Evolutionary conservation across 2,888 invertebrate genomes (phyloP), one percentile per base, ranked within the genome.

Genomic region (Plutella xylostella): DNA sequence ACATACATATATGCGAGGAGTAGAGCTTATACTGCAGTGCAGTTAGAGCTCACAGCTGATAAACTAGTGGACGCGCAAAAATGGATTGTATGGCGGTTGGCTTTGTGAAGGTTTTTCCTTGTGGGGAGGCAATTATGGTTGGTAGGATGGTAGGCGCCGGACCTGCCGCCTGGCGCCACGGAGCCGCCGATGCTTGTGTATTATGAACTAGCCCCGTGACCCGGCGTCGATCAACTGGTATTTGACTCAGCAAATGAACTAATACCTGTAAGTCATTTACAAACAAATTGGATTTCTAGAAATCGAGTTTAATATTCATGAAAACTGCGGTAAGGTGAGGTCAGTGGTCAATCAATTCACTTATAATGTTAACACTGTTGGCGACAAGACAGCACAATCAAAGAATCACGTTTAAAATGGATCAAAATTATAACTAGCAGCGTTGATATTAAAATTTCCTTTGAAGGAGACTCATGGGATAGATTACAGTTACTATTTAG

Each of bases 171-270:
- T 72, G 71, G 72, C 74, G 68, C 72, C 68, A 61, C 79, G 82
- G 82, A 82, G 82, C 82, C 82, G 77, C 67, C 77, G 66, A 62
- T 78, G 80, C 78, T 82, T 77, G 77, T 78, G 78, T 79, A 78
- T 79, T 80, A 79, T 80, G 78, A 71, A 79, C 80, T 79, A 80
- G 79, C 73, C 76, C 63, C 70, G 74, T 76, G 78, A 82, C 80
- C 80, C 66, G 79, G 66, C 78, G 72, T 72, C 74, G 77, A 78
- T 78, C 79, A 77, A 77, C 75, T 75, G 65, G 68, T 72, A 75
- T 76, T 79, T 76, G 72, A 76, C 72, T 75, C 69, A 60, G 62
- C 71, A 72, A 73, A 68, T 63, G 57, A 64, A 70, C 61, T 61
- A 50, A 67, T 70, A 69, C 67, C 56, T 55, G 57, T 62, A 63